phyloP scores from a whole-genome alignment of 2,113 vertebrate species.

The Brachirus orientalis region DNA sequence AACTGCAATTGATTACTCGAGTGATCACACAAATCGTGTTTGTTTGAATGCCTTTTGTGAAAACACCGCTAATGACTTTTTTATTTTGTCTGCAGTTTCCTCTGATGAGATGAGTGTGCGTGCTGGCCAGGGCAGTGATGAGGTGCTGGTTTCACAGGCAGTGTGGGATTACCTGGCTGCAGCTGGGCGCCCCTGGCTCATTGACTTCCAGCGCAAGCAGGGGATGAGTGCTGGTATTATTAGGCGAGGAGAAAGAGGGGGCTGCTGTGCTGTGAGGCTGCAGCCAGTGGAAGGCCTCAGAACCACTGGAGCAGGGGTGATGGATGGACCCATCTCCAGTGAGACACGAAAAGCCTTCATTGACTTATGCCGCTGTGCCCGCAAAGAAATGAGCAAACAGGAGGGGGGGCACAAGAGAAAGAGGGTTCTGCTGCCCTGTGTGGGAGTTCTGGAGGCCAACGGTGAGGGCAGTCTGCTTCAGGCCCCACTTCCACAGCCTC shows the following conservation, averaged over 20 bases:
- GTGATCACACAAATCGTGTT: slow-evolving; percentile 5
- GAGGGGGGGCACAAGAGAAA: slow-evolving; percentile 86
- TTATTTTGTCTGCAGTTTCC: slow-evolving; percentile 79
- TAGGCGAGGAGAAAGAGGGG: slow-evolving; percentile 90
- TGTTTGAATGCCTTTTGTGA: slow-evolving; percentile 6
- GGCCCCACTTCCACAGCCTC: slow-evolving; percentile 76
- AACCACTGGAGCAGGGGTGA: slow-evolving; percentile 76
- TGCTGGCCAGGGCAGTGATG: slow-evolving; percentile 89
- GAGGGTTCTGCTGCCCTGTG: slow-evolving; percentile 83
- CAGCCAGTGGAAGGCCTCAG: slow-evolving; percentile 84
- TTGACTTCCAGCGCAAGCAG: slow-evolving; percentile 91
- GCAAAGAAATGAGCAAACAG: slow-evolving; percentile 88
- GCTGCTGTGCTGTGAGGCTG: slow-evolving; percentile 91
- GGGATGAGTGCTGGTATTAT: slow-evolving; percentile 89
- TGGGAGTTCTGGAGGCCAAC: slow-evolving; percentile 75
- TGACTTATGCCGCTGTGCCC: slow-evolving; percentile 87
- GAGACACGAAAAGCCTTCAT: slow-evolving; percentile 85
- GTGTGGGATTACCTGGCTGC: slow-evolving; percentile 94
- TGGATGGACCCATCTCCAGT: slow-evolving; percentile 84
- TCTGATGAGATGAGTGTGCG: slow-evolving; percentile 86
- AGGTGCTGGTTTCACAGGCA: slow-evolving; percentile 91
- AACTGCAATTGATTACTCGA: not conserved
- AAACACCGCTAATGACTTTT: slow-evolving; percentile 34
- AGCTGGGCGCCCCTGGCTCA: slow-evolving; percentile 88
- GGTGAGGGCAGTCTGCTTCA: slow-evolving; percentile 78